phyloP scores from a whole-genome alignment of 2,113 vertebrate species.

The Microcebus lehilahytsara region DNA sequence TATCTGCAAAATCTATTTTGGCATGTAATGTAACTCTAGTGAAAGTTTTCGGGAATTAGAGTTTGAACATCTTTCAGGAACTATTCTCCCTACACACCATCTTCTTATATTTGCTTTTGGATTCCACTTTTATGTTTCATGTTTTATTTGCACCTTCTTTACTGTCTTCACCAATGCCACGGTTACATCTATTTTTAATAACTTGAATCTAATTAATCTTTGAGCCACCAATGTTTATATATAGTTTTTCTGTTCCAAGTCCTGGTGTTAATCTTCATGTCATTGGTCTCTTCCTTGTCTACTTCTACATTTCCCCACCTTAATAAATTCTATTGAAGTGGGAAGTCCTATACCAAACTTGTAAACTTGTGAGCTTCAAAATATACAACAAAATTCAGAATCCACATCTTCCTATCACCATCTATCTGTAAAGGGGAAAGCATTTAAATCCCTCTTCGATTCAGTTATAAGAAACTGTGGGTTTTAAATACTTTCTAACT shows the following conservation, averaged over 20 bases:
- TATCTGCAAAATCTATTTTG: neutral
- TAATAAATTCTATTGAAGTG: neutral
- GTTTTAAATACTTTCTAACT: neutral
- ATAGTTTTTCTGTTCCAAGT: neutral
- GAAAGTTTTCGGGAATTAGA: neutral
- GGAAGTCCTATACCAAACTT: neutral
- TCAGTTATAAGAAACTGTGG: neutral
- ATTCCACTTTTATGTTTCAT: neutral
- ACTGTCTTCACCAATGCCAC: neutral
- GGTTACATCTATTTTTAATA: neutral
- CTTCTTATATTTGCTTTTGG: neutral
- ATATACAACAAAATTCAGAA: neutral
- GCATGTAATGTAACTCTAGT: neutral
- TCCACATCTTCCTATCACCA: neutral
- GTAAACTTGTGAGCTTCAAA: neutral
- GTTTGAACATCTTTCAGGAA: neutral
- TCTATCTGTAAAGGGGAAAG: neutral
- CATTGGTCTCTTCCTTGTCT: neutral
- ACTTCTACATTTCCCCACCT: neutral
- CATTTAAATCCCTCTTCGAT: neutral
- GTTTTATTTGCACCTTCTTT: neutral
- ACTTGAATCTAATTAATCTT: neutral
- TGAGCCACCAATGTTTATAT: neutral
- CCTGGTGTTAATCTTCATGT: neutral
- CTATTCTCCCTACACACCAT: neutral